Conservation (phyloP, 2,888 invertebrate genomes). For the Megastigmus dorsalis region DNA sequence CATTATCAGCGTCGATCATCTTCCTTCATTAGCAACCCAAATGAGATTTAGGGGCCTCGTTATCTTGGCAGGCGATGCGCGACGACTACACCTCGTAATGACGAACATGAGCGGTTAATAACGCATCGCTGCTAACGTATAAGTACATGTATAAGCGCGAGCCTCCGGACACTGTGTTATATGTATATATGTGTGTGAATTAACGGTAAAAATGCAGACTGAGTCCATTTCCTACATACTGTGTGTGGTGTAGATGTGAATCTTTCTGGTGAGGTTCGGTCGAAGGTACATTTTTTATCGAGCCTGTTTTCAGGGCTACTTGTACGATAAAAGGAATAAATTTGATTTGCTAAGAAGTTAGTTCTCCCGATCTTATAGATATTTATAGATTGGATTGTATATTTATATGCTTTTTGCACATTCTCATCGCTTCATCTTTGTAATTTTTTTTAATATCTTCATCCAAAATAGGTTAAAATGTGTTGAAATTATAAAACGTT, state of each 20-base stretch:
- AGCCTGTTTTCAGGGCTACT: too few species aligned
- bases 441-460: too few species aligned
- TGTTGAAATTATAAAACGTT: too few species aligned
- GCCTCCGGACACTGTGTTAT: background rate
- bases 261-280: background rate
- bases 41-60: slow-evolving; percentile 62
- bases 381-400: too few species aligned
- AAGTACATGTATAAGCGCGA: background rate
- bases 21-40: slow-evolving; percentile 67
- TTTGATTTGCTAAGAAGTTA: too few species aligned
- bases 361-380: too few species aligned
- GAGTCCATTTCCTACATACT: slow-evolving; percentile 15
- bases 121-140: slow-evolving; percentile 11
- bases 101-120: slow-evolving; percentile 52
- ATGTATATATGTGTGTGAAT: too few species aligned
- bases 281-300: too few species aligned
- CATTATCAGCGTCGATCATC: slow-evolving; percentile 57
- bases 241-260: background rate
- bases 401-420: too few species aligned
- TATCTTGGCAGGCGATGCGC: slow-evolving; percentile 60
- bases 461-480: too few species aligned
- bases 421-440: too few species aligned
- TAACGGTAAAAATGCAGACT: slow-evolving; percentile 52
- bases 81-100: slow-evolving; percentile 55
- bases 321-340: too few species aligned